phyloP scores from a whole-genome alignment of 2,888 invertebrate genomes.

The Willowsia nigromaculata region DNA sequence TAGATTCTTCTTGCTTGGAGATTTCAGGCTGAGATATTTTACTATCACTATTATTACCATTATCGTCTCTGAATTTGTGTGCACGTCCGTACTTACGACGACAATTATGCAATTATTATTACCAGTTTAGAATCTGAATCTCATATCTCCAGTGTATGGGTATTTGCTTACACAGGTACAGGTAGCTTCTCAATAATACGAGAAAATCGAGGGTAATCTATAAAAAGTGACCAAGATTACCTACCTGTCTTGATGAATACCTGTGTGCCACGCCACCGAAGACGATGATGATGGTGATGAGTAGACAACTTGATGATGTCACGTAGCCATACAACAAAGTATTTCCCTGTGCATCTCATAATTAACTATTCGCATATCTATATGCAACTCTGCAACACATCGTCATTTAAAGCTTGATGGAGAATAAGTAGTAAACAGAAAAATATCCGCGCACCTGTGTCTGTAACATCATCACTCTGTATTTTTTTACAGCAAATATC shows the following conservation, averaged over 20 bases:
- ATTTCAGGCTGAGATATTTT: background rate
- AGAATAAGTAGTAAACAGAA: slow-evolving; percentile 7
- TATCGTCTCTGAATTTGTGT: background rate
- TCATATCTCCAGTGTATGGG: background rate
- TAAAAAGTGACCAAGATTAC: slow-evolving; percentile 43
- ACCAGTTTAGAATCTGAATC: background rate
- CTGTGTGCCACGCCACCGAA: background rate
- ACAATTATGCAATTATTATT: background rate
- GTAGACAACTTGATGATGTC: slow-evolving; percentile 30
- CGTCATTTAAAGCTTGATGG: too few species aligned
- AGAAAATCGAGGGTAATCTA: slow-evolving; percentile 23
- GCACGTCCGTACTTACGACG: background rate
- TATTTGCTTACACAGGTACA: background rate
- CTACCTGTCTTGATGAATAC: slow-evolving; percentile 47
- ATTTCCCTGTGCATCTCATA: background rate
- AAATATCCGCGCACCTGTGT: slow-evolving; percentile 65
- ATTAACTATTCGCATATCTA: too few species aligned
- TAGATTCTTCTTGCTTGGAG: background rate
- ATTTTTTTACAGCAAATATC: background rate
- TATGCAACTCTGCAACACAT: too few species aligned
- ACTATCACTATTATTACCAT: background rate
- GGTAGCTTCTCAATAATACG: background rate
- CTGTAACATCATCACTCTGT: background rate
- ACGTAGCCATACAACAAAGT: background rate
- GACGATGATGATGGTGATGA: background rate